Evolutionary conservation across 2,888 invertebrate genomes (phyloP), one percentile per base, ranked within the genome.

Genomic region (Trichopoda pennipes): DNA sequence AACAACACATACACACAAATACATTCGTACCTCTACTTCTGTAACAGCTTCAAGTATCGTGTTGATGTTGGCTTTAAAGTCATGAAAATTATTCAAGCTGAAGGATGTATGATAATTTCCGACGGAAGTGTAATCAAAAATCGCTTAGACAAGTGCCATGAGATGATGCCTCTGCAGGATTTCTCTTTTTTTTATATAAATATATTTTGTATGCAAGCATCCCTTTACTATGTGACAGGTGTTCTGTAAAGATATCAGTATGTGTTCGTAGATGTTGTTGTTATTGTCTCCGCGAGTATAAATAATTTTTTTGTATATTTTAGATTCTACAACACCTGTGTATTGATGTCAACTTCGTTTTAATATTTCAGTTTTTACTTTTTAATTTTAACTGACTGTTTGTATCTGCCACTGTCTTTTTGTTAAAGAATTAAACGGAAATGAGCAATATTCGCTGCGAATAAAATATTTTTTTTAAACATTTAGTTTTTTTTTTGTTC

Each of bases 81-180:
- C 87, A 88, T 89, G 87, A 89, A 90, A 91, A 89, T 90, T 90
- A 90, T 90, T 91, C 90, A 90, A 88, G 89, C 88, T 90, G 88
- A 90, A 91, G 91, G 90, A 90, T 91, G 89, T 90, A 91, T 91
- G 91, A 91, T 91, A 91, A 91, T 91, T 90, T 91, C 90, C 91
- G 90, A 85, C 91, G 91, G 91, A 90, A 91, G 89, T 90, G 91
- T 91, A 91, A 91, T 91, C 91, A 91, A 91, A 91, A 91, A 91
- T 91, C 91, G 91, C 91, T 91, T 91, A 91, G 90, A 89, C 88
- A 87, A 88, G 86, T 86, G 86, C 84, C 79, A 74, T 66, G 79
- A 73, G 72, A 76, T 76, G 81, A 76, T 79, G 64, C 63, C 61
- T 60, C 58, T 51, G 38, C 17, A 49, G 17, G n/a, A 17, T 60